phyloP scores from a whole-genome alignment of 2,797 vertebrate genomes.

The Perdix hodgsoniae region DNA sequence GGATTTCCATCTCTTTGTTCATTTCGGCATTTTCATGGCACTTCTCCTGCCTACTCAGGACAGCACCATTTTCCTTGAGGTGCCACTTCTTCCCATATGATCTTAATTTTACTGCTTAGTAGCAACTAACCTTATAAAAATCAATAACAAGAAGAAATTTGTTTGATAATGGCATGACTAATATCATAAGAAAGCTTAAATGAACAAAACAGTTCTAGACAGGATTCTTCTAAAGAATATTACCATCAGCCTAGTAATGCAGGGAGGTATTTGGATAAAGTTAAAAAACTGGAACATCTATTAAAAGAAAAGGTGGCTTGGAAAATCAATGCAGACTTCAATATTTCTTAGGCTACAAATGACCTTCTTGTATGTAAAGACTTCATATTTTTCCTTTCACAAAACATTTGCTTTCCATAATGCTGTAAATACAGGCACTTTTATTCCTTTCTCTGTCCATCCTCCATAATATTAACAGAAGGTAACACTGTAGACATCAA shows the following conservation, averaged over 20 bases:
- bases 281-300: neutral
- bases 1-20: neutral
- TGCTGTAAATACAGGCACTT: neutral
- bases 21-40: neutral
- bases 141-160: neutral
- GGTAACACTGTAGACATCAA: neutral
- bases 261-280: neutral
- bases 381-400: neutral
- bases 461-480: neutral
- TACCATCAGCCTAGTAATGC: neutral
- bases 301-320: neutral
- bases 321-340: neutral
- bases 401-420: neutral
- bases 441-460: neutral
- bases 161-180: neutral
- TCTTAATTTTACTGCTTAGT: neutral
- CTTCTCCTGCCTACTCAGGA: neutral
- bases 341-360: neutral
- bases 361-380: neutral
- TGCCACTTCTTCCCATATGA: neutral
- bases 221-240: neutral
- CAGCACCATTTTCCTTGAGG: neutral
- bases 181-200: neutral
- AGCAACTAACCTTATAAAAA: neutral
- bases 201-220: neutral